Conservation (phyloP, 2,113 vertebrate genomes). For the Myiagra hebetior region DNA sequence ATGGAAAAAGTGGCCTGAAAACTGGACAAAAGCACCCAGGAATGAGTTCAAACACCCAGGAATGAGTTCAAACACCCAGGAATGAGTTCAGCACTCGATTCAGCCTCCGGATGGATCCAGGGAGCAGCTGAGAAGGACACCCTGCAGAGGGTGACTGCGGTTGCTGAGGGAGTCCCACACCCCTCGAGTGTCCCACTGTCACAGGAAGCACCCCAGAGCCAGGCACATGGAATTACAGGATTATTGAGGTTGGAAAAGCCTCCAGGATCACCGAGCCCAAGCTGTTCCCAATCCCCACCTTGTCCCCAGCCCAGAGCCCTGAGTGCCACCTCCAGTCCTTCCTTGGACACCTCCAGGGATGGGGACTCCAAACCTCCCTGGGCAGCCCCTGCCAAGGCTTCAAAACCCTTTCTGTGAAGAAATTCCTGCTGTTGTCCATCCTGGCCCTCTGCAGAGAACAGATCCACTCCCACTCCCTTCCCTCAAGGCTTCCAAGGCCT, state of each 20-base stretch:
- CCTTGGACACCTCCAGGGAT: neutral
- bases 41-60: neutral
- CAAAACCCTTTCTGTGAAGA: no score
- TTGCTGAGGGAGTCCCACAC: neutral
- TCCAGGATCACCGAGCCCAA: neutral
- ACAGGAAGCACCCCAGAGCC: neutral
- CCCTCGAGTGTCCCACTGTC: rapidly evolving
- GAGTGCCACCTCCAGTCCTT: neutral
- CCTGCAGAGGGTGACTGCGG: rapidly evolving
- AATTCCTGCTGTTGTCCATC: neutral
- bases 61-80: neutral
- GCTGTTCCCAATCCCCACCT: no score
- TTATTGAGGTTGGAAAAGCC: neutral
- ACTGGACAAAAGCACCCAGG: neutral
- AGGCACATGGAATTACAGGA: neutral
- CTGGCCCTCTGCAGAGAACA: neutral
- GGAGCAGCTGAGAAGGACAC: rapidly evolving
- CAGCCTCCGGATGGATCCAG: neutral
- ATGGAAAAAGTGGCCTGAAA: neutral
- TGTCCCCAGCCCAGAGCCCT: neutral
- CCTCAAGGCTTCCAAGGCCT: neutral
- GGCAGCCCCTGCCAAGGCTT: neutral
- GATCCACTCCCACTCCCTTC: neutral
- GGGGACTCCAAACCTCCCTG: neutral
- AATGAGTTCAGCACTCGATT: rapidly evolving